Evolutionary conservation across 2,888 invertebrate species (phyloP), one percentile per base, ranked within the genome.

Genomic region (Megamerina dolium): DNA sequence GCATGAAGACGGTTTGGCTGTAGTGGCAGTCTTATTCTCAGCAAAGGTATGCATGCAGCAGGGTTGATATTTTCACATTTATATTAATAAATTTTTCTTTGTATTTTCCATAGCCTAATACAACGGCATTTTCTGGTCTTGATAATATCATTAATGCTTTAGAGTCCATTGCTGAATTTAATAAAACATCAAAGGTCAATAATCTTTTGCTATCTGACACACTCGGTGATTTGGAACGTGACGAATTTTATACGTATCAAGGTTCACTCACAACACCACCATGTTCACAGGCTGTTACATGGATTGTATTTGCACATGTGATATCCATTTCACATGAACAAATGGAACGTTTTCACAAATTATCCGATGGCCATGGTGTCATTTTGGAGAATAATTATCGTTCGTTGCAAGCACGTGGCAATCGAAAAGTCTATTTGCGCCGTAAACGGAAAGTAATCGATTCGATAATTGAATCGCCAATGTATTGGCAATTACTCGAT

Each of bases 231-330:
- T 26, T 54, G 27, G 36, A 49, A 12, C 33, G 14, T 6, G 26
- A 21, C 4, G 48, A 52, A 8, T 56, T 51, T 40, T 56, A 43
- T 31, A 53, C 53, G 12, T 54, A 52, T 20, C 29, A 47, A 18
- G 53, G 51, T 10, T 54, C 53, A 1, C 37, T 54, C 12, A 50
- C 55, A 9, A 55, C 53, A 27, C 54, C 56, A n/a, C 52, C 54
- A 10, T 56, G 55, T 23, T 52, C 54, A 3, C 41, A 56, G 44
- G 48, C 54, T 21, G 54, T 55, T 2, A 49, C 51, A 9, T 57
- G 50, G 51, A 44, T 51, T 26, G 49, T 52, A 2, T 51, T 53
- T 33, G 16, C 52, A 5, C 46, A 51, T 10, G 37, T 41, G 6
- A 32, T 55, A 5, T 35, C 38, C 21, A 51, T 53, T 18, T 46